Base-by-base conservation (phyloP, 2,113 vertebrate species). In the Tetrax tetrax region DNA sequence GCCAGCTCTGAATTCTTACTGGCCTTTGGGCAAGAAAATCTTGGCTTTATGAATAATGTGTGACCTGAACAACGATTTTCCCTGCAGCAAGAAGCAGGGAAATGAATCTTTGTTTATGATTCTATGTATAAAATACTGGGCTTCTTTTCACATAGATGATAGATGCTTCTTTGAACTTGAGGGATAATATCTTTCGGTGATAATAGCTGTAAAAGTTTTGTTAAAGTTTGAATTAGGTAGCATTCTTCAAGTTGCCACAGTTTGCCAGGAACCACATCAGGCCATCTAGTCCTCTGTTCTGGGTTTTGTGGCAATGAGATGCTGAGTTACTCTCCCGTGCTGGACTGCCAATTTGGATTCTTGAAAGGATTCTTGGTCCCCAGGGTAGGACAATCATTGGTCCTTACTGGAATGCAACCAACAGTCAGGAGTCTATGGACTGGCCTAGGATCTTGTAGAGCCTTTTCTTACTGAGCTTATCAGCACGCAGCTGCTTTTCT, bases 401-500 rank as follows among this genome's bases (percentile, higher is more conserved):
- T 76, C 59, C 48, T 81, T 31, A 4, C 28, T 81, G 80, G 64
- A 86, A 37, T 43, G 38, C 53, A 87, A n/a, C 56, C 68, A 68
- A 4, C 29, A 37, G 43, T 56, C 56, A 43, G 56, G 47, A 89
- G n/a, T 41, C 72, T 47, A 2, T 2, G 2, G 43, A 37, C 64
- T 84, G 68, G 77, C 69, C 35, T 23, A 47, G 48, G 72, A 50
- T 84, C 88, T 95, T 29, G 12, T 4, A 69, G 35, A 72, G 20
- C 43, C 19, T 75, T 94, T 91, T 87, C 70, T 61, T 41, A 53
- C 29, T 22, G 43, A 79, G 72, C 81, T 97, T 96, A 97, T 97
- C 96, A 85, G 94, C 77, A 82, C 0, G 17, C 81, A 97, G 81
- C 89, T 89, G 72, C 48, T 96, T 93, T 95, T 89, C 87, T 91